These are phyloP conservation scores for Pipra filicauda DNA, from an alignment of 2,113 vertebrate species.

Conservation along the genomic window DNA sequence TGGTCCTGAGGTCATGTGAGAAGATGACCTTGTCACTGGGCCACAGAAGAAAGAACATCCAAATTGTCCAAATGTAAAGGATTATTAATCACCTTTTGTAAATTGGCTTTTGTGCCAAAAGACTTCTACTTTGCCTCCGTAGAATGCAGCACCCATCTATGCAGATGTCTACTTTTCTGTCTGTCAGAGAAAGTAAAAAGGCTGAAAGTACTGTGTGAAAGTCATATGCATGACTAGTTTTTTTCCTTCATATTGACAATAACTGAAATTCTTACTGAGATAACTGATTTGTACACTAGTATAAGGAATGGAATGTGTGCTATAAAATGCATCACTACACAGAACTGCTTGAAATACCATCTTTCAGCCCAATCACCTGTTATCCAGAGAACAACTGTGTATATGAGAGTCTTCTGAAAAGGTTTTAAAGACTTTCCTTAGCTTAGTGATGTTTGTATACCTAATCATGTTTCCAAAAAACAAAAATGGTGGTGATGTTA, in stretches of 20 bases:
- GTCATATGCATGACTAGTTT: background rate
- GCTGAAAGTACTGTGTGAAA: background rate
- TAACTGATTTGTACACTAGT: background rate
- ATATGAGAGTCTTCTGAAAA: background rate
- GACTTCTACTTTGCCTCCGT: background rate
- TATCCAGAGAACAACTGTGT: background rate
- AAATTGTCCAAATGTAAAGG: background rate
- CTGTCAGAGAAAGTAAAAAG: background rate
- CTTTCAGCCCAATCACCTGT: background rate
- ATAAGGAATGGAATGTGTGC: background rate
- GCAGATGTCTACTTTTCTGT: background rate
- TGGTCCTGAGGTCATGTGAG: background rate
- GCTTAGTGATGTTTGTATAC: background rate
- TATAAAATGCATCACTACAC: background rate
- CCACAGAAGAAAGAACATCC: background rate
- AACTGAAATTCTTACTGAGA: background rate
- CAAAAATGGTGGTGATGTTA: background rate
- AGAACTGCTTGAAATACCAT: background rate
- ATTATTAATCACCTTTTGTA: background rate
- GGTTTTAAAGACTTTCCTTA: background rate
- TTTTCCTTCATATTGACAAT: background rate
- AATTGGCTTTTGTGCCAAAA: background rate
- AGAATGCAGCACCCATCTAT: background rate
- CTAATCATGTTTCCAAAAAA: background rate
- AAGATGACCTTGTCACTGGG: background rate